Evolutionary conservation across 2,797 vertebrate species (phyloP).

Genomic region (Enteromius unitaeniatus): DNA sequence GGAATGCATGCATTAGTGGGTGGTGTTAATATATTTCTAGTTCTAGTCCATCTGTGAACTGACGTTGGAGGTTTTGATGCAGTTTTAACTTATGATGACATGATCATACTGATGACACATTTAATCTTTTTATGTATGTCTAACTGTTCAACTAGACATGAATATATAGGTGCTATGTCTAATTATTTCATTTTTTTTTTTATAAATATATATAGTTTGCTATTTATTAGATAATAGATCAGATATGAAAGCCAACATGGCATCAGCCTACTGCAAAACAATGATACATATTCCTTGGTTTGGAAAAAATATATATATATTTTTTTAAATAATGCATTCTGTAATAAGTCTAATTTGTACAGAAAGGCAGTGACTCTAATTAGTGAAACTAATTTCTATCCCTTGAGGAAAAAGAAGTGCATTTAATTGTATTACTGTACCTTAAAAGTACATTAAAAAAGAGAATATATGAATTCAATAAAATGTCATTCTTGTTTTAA

Average conservation of each 20-base stretch:
- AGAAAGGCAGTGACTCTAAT: too few species aligned
- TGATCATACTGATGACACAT: not conserved
- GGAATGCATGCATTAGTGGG: not conserved
- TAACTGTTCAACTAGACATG: not conserved
- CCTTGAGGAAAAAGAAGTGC: not conserved
- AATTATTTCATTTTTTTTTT: too few species aligned
- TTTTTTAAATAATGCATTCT: too few species aligned
- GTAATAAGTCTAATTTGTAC: not conserved
- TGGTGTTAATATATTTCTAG: not conserved
- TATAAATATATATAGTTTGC: too few species aligned
- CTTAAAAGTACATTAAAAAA: not conserved
- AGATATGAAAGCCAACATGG: too few species aligned
- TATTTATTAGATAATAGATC: not conserved
- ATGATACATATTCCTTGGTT: not conserved
- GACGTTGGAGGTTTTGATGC: not conserved
- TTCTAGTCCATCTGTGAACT: slow-evolving; percentile 5
- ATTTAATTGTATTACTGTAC: not conserved
- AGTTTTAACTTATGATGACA: not conserved
- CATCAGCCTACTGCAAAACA: not conserved
- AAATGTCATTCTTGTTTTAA: not conserved
- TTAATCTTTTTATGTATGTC: not conserved
- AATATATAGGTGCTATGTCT: not conserved
- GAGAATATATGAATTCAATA: not conserved
- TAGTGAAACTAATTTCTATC: too few species aligned
- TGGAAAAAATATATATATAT: too few species aligned